Evolutionary conservation across 2,797 vertebrate genomes (phyloP), one percentile per base, ranked within the genome.

Genomic region (Sebastes miniatus): DNA sequence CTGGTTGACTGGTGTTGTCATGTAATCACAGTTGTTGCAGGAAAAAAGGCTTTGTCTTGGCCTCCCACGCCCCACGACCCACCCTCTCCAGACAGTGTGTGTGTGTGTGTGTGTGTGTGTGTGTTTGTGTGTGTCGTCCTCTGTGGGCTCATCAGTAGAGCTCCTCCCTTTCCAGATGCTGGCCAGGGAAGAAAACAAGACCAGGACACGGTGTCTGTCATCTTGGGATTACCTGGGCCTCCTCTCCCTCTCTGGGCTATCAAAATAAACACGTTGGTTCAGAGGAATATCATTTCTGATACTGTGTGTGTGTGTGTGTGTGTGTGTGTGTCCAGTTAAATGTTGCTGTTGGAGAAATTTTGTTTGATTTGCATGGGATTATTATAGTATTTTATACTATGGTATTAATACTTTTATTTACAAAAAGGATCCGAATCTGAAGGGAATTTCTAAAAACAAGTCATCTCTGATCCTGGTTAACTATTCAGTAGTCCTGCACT

Each of bases 251-350:
- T 77, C 36, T 61, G 24, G 59, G 36, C 57, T 82, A 82, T 84
- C 73, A 89, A 78, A 88, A 87, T 84, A 91, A 87, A 87, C 65
- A 75, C 50, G 27, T 61, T 24, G 77, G 47, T 54, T 77, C 75
- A 79, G 73, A 75, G 66, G 31, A 63, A 11, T 9, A 25, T 69
- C 22, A 63, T 63, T 39, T 63, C 34, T 84, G 43, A 59, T 39
- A 22, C 8, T 27, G n/a, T 31, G 16, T 47, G 22, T 58, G 6
- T 74, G 18, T 43, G 39, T 43, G 43, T 47, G 43, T 47, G 39
- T 47, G 43, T 47, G 43, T 47, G 43, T 47, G 43, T 47, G 9
- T 76, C 13, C 9, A 62, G 63, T 36, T 20, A 24, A 20, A 72
- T 31, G 58, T 73, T 58, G 11, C 31, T 57, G 47, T 73, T 52